Evolutionary conservation across 1,140 invertebrate species (phyloP), one percentile per base, ranked within the genome.

Genomic region (Drosophila novamexicana): DNA sequence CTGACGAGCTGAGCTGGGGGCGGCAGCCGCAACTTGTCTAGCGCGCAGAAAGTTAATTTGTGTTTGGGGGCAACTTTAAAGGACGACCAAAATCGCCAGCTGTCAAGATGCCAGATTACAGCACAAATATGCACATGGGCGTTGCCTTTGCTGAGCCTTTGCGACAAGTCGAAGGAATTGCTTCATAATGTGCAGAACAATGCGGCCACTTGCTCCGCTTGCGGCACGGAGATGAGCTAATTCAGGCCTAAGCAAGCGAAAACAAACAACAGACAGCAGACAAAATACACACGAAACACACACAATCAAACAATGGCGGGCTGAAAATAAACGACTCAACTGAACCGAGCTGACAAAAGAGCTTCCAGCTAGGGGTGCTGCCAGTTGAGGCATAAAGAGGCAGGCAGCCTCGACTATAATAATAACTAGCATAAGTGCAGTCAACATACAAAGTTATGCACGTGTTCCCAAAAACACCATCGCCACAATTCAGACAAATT

Each of bases 81-180:
- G 54, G 37, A 16, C 57, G 47, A 22, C 58, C 50, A 45, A 66
- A 53, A 63, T 59, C 62, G 47, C 5, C 29, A 32, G 39, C 49
- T 59, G 54, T 50, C 36, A 68, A 50, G 49, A 12, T 7, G 34
- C 61, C n/a, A 52, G 29, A 40, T 12, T 39, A 18, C 37, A 36
- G 47, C 62, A 14, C 42, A 40, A 58, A 34, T 9, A 14, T 16
- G 50, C 3, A 14, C 45, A 9, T 16, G 45, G 52, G 44, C 50
- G 44, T 73, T 49, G 65, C 50, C 52, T 45, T 52, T 12, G 22
- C 40, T 39, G 57, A 57, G 37, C 9, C 47, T 40, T 44, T 63
- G 67, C 67, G 83, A 88, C 79, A 86, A 88, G 76, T 88, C 68
- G 83, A 75, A 74, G 58, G 52, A 69, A 77, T 79, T 58, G 75